phyloP scores from a whole-genome alignment of 2,113 vertebrate species.

The Sphyrna mokarran region DNA sequence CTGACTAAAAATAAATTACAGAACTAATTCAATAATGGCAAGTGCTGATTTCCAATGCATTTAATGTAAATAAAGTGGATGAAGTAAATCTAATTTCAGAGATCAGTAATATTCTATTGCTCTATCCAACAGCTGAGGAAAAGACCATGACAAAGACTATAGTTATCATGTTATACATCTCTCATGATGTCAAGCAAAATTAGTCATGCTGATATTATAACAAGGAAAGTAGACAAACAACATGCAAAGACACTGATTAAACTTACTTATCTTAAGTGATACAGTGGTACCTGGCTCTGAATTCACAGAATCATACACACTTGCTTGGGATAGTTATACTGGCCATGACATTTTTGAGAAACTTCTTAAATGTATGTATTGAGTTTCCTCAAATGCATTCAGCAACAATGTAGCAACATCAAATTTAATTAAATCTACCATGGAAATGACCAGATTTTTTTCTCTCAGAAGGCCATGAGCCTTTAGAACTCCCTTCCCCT shows the following conservation, averaged over 20 bases:
- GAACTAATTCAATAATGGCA: slow-evolving; percentile 33
- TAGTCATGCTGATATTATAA: background rate
- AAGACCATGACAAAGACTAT: background rate
- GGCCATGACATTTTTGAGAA: background rate
- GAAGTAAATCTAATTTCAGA: background rate
- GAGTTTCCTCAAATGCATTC: background rate
- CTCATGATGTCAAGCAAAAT: background rate
- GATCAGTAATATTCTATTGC: slow-evolving; percentile 28
- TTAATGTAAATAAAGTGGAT: slow-evolving; percentile 30
- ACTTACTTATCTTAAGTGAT: background rate
- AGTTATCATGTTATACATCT: slow-evolving; percentile 10
- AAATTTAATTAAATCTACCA: background rate
- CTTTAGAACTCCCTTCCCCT: no score
- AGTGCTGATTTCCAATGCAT: slow-evolving; percentile 29
- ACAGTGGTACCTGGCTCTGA: background rate
- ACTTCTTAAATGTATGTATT: background rate
- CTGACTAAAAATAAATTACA: slow-evolving; percentile 33
- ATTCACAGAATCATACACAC: background rate
- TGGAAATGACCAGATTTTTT: no score
- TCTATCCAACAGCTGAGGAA: background rate
- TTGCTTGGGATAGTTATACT: background rate
- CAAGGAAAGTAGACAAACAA: background rate
- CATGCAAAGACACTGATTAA: background rate
- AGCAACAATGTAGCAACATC: background rate
- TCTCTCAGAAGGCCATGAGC: no score